Evolutionary conservation across 2,888 invertebrate genomes (phyloP), one percentile per base, ranked within the genome.

Genomic region (Drosophila buzzatii): DNA sequence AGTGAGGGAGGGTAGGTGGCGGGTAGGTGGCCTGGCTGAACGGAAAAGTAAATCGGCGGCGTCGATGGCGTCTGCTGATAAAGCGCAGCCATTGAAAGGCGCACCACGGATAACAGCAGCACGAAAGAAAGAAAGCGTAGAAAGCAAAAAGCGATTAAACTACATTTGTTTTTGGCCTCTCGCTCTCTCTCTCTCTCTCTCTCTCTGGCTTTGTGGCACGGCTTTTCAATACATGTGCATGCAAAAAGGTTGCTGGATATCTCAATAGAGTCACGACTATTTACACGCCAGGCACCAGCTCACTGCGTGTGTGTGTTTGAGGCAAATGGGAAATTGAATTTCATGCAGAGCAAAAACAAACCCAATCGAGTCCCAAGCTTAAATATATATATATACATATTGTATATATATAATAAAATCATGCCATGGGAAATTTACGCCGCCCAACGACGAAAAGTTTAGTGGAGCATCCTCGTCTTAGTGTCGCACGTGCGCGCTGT

Each of bases 61-160:
- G 71, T 84, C 80, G 86, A 89, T 86, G 86, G 90, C 88, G 89
- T 87, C 87, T 81, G 61, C 72, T 82, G 86, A 86, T 86, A 86
- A 86, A 71, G 73, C 65, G 80, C 76, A 82, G 80, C 83, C 76
- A 88, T 80, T 88, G 88, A 88, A 88, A 76, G 79, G 67, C 81
- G 63, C 79, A 79, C 75, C 73, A 77, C 73, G 86, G 74, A 87
- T 76, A 74, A 55, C 70, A 63, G 55, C 39, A 58, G 35, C 52
- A 52, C 5, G n/a, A 18, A 51, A 51, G 41, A 56, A 56, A 56
- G 56, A 27, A 56, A 51, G 59, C 58, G 64, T 55, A 56, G 67
- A 70, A 52, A 66, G 66, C 68, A 62, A 56, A 77, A 90, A 91
- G 81, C 92, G 91, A 92, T 91, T 92, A 91, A 92, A 85, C 89